These are phyloP conservation scores for Bucorvus abyssinicus DNA, from an alignment of 2,797 vertebrate species.

Conservation along the genomic window DNA sequence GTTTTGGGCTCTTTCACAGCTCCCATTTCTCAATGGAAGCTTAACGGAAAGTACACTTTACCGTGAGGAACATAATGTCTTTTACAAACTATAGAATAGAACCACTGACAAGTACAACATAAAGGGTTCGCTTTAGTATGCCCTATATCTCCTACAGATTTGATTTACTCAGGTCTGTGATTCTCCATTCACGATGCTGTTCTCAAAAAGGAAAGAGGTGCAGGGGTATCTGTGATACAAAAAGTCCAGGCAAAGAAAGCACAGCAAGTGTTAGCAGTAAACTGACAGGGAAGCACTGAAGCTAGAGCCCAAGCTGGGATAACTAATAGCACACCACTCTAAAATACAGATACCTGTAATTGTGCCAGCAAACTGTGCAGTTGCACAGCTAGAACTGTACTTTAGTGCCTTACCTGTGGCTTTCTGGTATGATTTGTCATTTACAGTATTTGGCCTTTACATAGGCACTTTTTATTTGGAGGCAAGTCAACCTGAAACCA, in stretches of 20 bases:
- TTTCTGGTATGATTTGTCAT: background rate
- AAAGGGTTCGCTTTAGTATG: conserved; percentile 1
- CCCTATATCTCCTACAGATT: background rate
- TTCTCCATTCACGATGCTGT: background rate
- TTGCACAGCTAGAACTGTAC: conserved; percentile 1
- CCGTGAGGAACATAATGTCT: background rate
- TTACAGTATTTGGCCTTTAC: background rate
- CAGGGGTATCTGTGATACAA: background rate
- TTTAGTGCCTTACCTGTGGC: background rate
- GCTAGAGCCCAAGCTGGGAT: background rate
- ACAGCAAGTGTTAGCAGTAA: background rate
- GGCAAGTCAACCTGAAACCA: background rate
- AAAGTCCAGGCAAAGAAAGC: background rate
- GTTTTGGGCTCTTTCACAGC: background rate
- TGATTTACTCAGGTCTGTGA: conserved; percentile 20
- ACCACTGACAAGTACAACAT: background rate
- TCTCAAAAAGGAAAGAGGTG: background rate
- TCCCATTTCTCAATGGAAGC: conserved; percentile 14
- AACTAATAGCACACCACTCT: background rate
- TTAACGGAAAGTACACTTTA: conserved; percentile 3
- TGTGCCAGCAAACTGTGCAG: background rate
- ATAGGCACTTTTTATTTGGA: background rate
- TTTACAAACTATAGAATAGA: conserved; percentile 27
- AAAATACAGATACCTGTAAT: background rate
- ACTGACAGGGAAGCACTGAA: background rate